A percentile compares a stretch with the other conserved stretches of the same genome.
Evolutionary conservation across 2,888 invertebrate species (phyloP).

Genomic region (Clitarchus hookeri): DNA sequence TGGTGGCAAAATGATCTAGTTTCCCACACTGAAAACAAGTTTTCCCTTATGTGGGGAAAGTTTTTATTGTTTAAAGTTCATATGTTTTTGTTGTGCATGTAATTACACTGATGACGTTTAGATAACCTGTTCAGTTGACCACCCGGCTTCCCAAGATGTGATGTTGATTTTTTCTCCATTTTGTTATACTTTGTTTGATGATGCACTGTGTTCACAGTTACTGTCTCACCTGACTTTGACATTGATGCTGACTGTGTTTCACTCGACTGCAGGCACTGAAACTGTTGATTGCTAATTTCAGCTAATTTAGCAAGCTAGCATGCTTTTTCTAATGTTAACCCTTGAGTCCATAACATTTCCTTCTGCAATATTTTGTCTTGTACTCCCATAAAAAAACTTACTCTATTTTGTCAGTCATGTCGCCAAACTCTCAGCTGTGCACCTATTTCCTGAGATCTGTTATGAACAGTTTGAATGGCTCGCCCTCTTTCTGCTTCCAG

Average conservation of each 20-base stretch:
- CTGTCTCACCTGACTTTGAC: not conserved
- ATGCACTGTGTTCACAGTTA: not conserved
- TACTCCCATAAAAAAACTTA: not conserved
- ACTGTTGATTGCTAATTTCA: not conserved
- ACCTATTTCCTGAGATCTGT: not conserved
- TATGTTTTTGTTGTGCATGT: not conserved
- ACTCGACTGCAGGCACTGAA: not conserved
- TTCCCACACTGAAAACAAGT: not conserved
- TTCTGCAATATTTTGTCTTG: not conserved
- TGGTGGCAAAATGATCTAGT: not conserved
- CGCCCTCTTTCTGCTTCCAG: not conserved
- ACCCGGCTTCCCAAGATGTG: not conserved
- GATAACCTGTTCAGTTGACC: not conserved
- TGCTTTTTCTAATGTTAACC: not conserved
- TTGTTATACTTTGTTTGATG: not conserved
- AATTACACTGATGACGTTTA: not conserved
- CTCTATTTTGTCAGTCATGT: not conserved
- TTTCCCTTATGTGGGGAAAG: not conserved
- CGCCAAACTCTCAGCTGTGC: not conserved
- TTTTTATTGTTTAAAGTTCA: too few species aligned
- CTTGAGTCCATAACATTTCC: not conserved
- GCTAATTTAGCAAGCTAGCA: not conserved
- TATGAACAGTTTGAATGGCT: not conserved
- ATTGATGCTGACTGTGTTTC: not conserved
- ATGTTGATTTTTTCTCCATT: not conserved